Evolutionary conservation across 2,113 vertebrate species (phyloP), one percentile per base, ranked within the genome.

Genomic region (Cnemophilus loriae): DNA sequence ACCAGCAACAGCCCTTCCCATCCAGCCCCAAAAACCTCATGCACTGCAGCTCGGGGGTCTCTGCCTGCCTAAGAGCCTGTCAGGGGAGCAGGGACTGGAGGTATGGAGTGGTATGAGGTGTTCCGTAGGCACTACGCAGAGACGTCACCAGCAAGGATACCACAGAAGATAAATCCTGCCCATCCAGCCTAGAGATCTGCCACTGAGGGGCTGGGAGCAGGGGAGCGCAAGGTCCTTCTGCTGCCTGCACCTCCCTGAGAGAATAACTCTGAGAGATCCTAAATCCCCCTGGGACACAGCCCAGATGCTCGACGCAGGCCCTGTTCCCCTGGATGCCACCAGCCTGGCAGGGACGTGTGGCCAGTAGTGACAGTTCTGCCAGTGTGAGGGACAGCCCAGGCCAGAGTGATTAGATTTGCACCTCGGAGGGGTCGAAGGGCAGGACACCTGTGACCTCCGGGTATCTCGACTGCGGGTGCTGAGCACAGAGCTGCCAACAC

Each of bases 191-290:
- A 35, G n/a, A 64, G 33, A 13, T 84, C 50, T 78, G 64, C 37
- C 46, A 20, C 28, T 3, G 0, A 5, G 1, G 32, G 21, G 19
- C 30, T 57, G 78, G 27, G 21, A 76, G 28, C 16, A 17, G 14
- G 7, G 19, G 19, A 90, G 32, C 0, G 0, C 42, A 33, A 53
- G 13, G 20, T n/a, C n/a, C n/a, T n/a, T n/a, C n/a, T n/a, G n/a
- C 8, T 46, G 32, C 39, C 44, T 59, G 18, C 44, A 21, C 9
- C 9, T 39, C 37, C 33, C 11, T 49, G 47, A 49, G 37, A 81
- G 13, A 27, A 28, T 28, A 71, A 42, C 15, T 50, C 63, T 2
- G 1, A 41, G 55, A 86, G 33, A 52, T 52, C 32, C 57, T 41
- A 52, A 77, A 86, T 59, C 13, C 61, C 41, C 11, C 4, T 17